These are phyloP conservation scores for Struthidea cinerea DNA, from an alignment of 2,113 vertebrate species.

Conservation along the genomic window DNA sequence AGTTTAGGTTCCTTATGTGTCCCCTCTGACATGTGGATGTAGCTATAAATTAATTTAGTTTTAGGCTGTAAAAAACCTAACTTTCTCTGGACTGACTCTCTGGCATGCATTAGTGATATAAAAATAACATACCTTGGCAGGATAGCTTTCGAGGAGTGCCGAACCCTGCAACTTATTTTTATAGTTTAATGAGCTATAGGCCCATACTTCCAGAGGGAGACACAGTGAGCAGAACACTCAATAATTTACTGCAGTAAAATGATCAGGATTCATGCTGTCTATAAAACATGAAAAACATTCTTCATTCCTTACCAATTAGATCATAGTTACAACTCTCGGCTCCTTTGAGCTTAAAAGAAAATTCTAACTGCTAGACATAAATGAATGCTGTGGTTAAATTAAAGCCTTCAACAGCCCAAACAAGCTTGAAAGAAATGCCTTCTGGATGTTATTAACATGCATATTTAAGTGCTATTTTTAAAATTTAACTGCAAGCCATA, in stretches of 20 bases:
- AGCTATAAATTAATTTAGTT: conserved; percentile 73
- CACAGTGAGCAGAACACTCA: conserved; percentile 61
- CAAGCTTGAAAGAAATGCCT: conserved; percentile 77
- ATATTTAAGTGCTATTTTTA: conserved; percentile 79
- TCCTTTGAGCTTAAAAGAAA: conserved; percentile 78
- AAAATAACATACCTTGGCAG: conserved; percentile 72
- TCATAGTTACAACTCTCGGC: conserved; percentile 72
- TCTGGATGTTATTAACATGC: conserved; percentile 77
- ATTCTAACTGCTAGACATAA: conserved; percentile 77
- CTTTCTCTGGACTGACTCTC: conserved; percentile 38
- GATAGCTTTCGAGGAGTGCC: conserved; percentile 35
- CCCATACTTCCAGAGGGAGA: conserved; percentile 62
- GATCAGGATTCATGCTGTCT: conserved; percentile 77
- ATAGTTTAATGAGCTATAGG: conserved; percentile 72
- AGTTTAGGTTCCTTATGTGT: conserved; percentile 50
- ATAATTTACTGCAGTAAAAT: conserved; percentile 79
- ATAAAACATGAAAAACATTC: conserved; percentile 83
- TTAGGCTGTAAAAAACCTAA: conserved; percentile 32
- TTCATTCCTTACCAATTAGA: conserved; percentile 80
- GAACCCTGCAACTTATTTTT: conserved; percentile 70
- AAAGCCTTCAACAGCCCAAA: conserved; percentile 77
- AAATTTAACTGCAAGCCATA: conserved; percentile 73
- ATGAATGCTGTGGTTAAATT: conserved; percentile 77
- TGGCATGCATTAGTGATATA: conserved; percentile 56
- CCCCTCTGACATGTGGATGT: conserved; percentile 65